phyloP scores from a whole-genome alignment of 2,888 invertebrate genomes.

The Drosophila tripunctata region DNA sequence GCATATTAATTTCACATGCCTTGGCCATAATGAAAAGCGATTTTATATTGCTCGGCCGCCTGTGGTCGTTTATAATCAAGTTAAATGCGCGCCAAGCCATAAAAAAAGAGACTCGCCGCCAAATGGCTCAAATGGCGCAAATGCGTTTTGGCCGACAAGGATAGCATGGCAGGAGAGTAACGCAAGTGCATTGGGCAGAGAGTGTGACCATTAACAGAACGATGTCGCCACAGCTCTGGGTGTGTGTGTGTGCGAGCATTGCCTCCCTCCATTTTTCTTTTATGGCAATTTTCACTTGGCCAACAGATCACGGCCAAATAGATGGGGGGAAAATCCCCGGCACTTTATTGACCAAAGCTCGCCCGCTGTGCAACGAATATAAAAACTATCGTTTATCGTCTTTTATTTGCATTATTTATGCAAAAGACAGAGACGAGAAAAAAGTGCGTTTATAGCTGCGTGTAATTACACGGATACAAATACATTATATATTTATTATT shows the following conservation, averaged over 20 bases:
- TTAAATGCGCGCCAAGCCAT: slow-evolving; percentile 73
- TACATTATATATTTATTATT: slow-evolving; percentile 7
- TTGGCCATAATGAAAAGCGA: slow-evolving; percentile 70
- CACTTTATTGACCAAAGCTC: slow-evolving; percentile 65
- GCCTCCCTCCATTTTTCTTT: slow-evolving; percentile 58
- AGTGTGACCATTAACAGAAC: slow-evolving; percentile 75
- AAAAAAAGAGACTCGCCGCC: slow-evolving; percentile 53
- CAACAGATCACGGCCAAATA: slow-evolving; percentile 9
- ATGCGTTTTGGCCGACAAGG: slow-evolving; percentile 47
- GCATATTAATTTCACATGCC: slow-evolving; percentile 74
- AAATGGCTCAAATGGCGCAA: slow-evolving; percentile 59
- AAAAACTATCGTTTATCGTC: slow-evolving; percentile 67
- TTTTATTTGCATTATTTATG: slow-evolving; percentile 77
- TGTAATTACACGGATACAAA: slow-evolving; percentile 1
- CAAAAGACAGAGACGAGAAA: slow-evolving; percentile 31
- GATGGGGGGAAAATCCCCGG: slow-evolving; percentile 49
- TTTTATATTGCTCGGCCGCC: slow-evolving; percentile 74
- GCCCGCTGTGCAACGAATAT: slow-evolving; percentile 66
- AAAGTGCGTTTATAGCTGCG: slow-evolving; percentile 35
- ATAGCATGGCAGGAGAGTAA: slow-evolving; percentile 19
- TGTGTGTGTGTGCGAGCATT: slow-evolving; percentile 61
- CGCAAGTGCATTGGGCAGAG: slow-evolving; percentile 36
- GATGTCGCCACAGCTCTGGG: slow-evolving; percentile 60
- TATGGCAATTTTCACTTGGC: slow-evolving; percentile 76
- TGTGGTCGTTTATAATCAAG: slow-evolving; percentile 78